These are phyloP conservation scores for Chorisops tibialis DNA, from an alignment of 2,888 invertebrate species.

Conservation along the genomic window DNA sequence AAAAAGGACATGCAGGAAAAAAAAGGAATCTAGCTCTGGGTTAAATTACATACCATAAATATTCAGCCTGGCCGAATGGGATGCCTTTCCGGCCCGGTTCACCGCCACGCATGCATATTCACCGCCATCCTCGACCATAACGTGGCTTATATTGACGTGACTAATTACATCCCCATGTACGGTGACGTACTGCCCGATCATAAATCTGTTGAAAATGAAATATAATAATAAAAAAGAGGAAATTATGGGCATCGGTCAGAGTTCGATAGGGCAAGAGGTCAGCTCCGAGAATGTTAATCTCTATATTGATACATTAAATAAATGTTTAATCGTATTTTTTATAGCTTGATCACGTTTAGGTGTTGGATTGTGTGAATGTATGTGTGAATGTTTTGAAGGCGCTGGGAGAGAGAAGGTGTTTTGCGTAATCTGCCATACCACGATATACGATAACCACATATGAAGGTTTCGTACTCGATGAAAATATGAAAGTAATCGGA, in stretches of 20 bases:
- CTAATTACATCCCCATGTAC: conserved; percentile 78
- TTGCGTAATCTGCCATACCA: no score
- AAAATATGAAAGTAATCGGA: no score
- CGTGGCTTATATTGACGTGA: conserved; percentile 77
- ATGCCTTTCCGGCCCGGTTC: conserved; percentile 70
- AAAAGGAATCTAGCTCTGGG: conserved; percentile 24
- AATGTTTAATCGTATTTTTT: no score
- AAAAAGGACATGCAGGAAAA: conserved; percentile 21
- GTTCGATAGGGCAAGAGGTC: not conserved
- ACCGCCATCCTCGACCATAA: conserved; percentile 76
- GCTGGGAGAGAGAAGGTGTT: no score
- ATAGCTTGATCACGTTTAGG: no score
- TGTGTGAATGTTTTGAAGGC: no score
- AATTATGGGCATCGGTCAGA: conserved; percentile 7
- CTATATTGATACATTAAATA: no score
- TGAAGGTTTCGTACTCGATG: no score
- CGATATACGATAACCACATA: no score
- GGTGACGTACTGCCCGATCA: conserved; percentile 73
- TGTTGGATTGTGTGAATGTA: no score
- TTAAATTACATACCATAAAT: conserved; percentile 66
- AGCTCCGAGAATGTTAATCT: not conserved
- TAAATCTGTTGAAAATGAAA: conserved; percentile 57
- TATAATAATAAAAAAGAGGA: conserved; percentile 20
- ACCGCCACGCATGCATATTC: conserved; percentile 74
- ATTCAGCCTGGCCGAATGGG: conserved; percentile 72